Percentiles rank a stretch among this genome's conserved stretches.
phyloP scores from a whole-genome alignment of 2,113 vertebrate species.

The Datnioides undecimradiatus region DNA sequence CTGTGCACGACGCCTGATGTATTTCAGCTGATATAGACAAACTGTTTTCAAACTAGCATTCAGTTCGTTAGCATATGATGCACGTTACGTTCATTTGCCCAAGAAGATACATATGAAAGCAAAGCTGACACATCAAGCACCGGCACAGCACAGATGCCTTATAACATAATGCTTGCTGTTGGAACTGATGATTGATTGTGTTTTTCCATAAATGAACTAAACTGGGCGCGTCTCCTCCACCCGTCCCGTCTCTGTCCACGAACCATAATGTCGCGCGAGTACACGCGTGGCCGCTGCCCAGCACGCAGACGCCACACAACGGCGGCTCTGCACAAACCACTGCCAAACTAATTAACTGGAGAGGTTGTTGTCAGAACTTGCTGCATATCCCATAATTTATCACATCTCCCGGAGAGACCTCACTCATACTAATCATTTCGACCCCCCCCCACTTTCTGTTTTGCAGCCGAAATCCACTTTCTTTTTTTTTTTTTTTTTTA shows the following conservation, averaged over 20 bases:
- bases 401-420: slow-evolving; percentile 29
- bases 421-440: slow-evolving; percentile 30
- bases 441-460: slow-evolving; percentile 10
- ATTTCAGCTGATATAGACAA: neutral
- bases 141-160: neutral
- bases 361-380: slow-evolving; percentile 14
- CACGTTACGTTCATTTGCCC: neutral
- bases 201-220: neutral
- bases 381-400: slow-evolving; percentile 32
- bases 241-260: neutral
- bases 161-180: neutral
- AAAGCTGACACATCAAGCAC: neutral
- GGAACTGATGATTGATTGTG: neutral
- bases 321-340: slow-evolving; percentile 29
- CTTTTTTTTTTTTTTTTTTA: slow-evolving; percentile 23
- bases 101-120: neutral
- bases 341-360: slow-evolving; percentile 53
- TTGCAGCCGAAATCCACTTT: slow-evolving; percentile 15
- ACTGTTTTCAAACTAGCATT: neutral
- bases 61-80: neutral
- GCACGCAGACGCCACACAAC: slow-evolving; percentile 2
- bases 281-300: neutral
- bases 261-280: neutral
- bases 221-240: neutral
- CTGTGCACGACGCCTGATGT: neutral